Evolutionary conservation across 2,888 invertebrate genomes (phyloP), one percentile per base, ranked within the genome.

Genomic region (Nezara viridula): DNA sequence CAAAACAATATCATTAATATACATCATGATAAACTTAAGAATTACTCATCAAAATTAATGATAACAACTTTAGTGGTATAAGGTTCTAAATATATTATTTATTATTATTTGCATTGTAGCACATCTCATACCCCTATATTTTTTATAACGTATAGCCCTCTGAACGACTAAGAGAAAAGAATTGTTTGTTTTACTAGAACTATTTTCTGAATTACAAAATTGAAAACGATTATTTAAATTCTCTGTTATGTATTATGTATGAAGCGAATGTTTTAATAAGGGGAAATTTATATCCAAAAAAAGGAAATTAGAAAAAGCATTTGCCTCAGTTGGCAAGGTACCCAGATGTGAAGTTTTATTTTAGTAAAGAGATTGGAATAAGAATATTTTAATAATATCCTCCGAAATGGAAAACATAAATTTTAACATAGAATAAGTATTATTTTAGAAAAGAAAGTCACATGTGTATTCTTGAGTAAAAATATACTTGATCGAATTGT

Each of bases 241-340:
- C 7, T 7, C 37, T 32, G 32, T 73, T 37, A 73, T 73, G 66
- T 73, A 16, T 73, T 73, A 37, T 73, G 66, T 73, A 73, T 73
- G 66, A 12, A 37, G 66, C 66, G 32, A 32, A 37, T 19, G 14
- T 2, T 73, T 73, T 73, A 73, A 73, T 7, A 27, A n/a, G 0
- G 66, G 66, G 37, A 73, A 73, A 73, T 73, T 73, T 73, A 73
- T 73, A 73, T 19, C 66, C 6, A 21, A 73, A n/a, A n/a, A 73
- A 27, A 24, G 27, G 21, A 27, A 14, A 60, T 16, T 73, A 27
- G 37, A 27, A 32, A 73, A 6, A 6, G 32, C 16, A 19, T 73
- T 32, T 32, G 66, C 32, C 32, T 1, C 32, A 19, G 16, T 73
- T 19, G 66, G 32, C 19, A 73, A 19, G 66, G 66, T 3, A 37